Evolutionary conservation across 2,888 invertebrate genomes (phyloP).

Genomic region (Heteromyza rotundicornis): DNA sequence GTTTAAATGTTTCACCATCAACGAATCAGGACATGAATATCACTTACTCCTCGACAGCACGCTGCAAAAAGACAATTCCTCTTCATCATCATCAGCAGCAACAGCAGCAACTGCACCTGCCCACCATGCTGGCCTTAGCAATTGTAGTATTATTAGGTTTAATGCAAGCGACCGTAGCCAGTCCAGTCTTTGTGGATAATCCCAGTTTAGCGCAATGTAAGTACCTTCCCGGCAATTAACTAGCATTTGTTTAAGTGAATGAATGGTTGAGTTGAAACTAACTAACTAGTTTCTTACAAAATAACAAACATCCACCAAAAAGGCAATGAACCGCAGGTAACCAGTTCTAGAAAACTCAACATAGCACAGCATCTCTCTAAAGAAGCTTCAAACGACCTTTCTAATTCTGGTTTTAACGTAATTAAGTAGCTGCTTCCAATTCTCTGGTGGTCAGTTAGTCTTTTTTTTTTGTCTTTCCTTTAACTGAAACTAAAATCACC

Average conservation of each 20-base stretch:
- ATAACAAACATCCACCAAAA: neutral
- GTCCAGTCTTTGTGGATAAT: slow-evolving; percentile 62
- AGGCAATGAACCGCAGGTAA: slow-evolving; percentile 1
- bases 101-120: slow-evolving; percentile 10
- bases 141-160: slow-evolving; percentile 33
- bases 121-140: slow-evolving; percentile 19
- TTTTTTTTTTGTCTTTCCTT: no score
- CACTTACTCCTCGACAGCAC: no score
- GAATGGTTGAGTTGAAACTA: no score
- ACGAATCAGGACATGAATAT: no score
- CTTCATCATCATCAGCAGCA: slow-evolving; percentile 11
- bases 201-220: slow-evolving; percentile 63
- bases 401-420: no score
- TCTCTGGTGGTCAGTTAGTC: no score
- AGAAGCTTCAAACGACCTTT: no score
- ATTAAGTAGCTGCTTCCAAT: no score
- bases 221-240: slow-evolving; percentile 35
- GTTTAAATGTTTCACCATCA: no score
- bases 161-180: slow-evolving; percentile 47
- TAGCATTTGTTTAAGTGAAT: neutral
- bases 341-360: no score
- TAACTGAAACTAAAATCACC: no score
- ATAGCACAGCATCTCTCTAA: no score
- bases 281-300: neutral
- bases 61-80: slow-evolving; percentile 18